Evolutionary conservation across 2,888 invertebrate genomes (phyloP), one percentile per base, ranked within the genome.

Genomic region (Pristionchus entomophagus): DNA sequence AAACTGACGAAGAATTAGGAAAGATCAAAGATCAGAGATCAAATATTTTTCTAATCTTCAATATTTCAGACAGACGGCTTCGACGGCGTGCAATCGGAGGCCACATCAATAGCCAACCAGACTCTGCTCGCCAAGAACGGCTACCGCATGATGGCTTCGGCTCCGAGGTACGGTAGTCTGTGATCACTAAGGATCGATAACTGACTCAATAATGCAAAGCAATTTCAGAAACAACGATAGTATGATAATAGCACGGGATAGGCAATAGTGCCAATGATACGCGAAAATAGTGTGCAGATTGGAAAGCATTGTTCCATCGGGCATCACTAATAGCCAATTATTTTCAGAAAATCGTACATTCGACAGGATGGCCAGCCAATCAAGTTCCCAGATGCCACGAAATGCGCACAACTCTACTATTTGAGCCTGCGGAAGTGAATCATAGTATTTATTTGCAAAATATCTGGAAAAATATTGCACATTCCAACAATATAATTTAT

Each of bases 31-130:
- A 45, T 45, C 6, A 45, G 45, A 14, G 45, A 45, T 10, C 45
- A 45, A 45, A 14, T 10, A 45, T 45, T 45, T 6, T n/a, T n/a
- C 14, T 45, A 1, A 56, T 22, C 3, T 56, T 56, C n/a, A 14
- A 49, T 38, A 2, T 82, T 81, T 8, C 59, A 82, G 82, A n/a
- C 59, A 12, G 41, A 41, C 12, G 82, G 82, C 19, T 41, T 19
- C 26, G 82, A 82, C 26, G 82, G 82, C 3, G 8, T 82, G 0
- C 41, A 26, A 38, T 82, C 82, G 5, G 82, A 82, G 22, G 82
- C 82, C 22, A 59, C 82, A 2, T 82, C 82, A 41, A 29, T 22
- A 22, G 82, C 82, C 1, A 82, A 82, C 51, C 82, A 82, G 49
- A 26, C 26, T 4, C 82, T 82, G 2, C 59, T 82, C 19, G 41